These are phyloP conservation scores for Lepus oiostolus DNA, from an alignment of 2,797 vertebrate genomes.

Conservation along the genomic window DNA sequence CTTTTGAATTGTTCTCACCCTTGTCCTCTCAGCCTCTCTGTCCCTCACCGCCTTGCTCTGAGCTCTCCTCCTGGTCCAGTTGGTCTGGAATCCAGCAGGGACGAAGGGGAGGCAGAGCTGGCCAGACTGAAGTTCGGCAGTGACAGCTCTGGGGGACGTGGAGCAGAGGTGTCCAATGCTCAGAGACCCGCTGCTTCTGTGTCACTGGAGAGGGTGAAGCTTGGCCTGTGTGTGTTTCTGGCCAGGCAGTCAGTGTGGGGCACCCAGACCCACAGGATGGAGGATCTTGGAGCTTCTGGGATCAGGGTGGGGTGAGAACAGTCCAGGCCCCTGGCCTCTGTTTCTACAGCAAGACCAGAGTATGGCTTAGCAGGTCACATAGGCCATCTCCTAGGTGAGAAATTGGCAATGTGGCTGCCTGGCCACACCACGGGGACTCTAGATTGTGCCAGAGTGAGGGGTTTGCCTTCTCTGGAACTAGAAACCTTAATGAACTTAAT, in stretches of 20 bases:
- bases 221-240: conserved; percentile 83
- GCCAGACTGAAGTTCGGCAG: too few species aligned
- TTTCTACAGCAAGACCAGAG: not conserved
- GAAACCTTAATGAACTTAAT: not conserved
- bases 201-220: conserved; percentile 77
- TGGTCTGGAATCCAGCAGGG: too few species aligned
- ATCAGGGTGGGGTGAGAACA: not conserved
- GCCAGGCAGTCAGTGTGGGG: conserved; percentile 79
- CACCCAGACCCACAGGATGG: conserved; percentile 63
- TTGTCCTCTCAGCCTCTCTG: not conserved
- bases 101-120: too few species aligned
- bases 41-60: not conserved
- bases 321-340: not conserved
- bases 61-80: conserved; percentile 78
- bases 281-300: conserved; percentile 36
- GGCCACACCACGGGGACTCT: not conserved
- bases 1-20: not conserved
- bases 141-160: too few species aligned
- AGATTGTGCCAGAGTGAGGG: not conserved
- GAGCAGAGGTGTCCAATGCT: too few species aligned
- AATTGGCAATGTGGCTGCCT: not conserved
- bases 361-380: too few species aligned
- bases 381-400: not conserved
- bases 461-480: not conserved
- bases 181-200: conserved; percentile 73